These are phyloP conservation scores for Meandrusa payeni DNA, from an alignment of 2,888 invertebrate species.

Conservation along the genomic window DNA sequence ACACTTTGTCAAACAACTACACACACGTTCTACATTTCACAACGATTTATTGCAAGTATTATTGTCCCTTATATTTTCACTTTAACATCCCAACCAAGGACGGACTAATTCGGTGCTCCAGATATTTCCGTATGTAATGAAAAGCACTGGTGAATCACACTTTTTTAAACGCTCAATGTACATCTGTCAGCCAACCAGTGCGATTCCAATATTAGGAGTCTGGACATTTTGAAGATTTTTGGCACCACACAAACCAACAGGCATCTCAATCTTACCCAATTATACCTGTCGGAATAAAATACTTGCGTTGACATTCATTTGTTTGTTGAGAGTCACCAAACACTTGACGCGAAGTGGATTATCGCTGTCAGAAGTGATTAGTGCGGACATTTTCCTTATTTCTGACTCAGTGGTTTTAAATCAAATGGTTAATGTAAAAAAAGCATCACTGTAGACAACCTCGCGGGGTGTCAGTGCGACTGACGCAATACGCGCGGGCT, in stretches of 20 bases:
- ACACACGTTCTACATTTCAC: constrained; percentile 8
- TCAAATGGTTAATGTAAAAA: constrained; percentile 57
- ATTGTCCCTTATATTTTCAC: constrained; percentile 62
- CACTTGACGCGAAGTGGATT: neutral
- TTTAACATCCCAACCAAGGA: constrained; percentile 70
- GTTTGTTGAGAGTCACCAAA: constrained; percentile 7
- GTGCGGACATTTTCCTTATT: constrained; percentile 43
- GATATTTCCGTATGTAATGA: constrained; percentile 74
- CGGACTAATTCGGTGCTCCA: constrained; percentile 63
- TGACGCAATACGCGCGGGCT: constrained; percentile 65
- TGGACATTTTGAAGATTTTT: constrained; percentile 57
- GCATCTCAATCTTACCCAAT: constrained; percentile 39
- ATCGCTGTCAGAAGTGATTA: neutral
- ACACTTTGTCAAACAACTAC: constrained; percentile 19
- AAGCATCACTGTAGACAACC: constrained; percentile 52
- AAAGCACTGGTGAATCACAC: constrained; percentile 71
- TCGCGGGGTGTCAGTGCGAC: constrained; percentile 52
- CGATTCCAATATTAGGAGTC: constrained; percentile 58
- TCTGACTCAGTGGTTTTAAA: constrained; percentile 47
- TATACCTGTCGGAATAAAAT: constrained; percentile 35
- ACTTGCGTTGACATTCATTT: constrained; percentile 17
- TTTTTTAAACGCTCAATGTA: constrained; percentile 55
- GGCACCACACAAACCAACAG: constrained; percentile 45
- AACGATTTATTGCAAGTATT: constrained; percentile 43
- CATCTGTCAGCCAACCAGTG: constrained; percentile 59